These are phyloP conservation scores for Cheilosia vernalis DNA, from an alignment of 2,888 invertebrate species.

Conservation along the genomic window DNA sequence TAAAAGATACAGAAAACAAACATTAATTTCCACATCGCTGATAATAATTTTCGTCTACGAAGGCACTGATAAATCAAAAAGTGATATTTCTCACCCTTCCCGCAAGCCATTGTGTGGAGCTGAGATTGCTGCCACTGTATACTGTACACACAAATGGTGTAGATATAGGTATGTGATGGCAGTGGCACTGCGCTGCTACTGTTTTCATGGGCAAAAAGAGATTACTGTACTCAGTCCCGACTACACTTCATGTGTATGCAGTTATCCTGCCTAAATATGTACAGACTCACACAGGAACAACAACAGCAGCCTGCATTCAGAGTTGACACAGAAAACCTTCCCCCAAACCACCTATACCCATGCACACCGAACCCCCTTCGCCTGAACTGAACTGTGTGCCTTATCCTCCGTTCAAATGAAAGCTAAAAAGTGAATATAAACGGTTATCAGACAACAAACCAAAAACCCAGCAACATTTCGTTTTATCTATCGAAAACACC, in stretches of 20 bases:
- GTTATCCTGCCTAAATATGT: slow-evolving; percentile 70
- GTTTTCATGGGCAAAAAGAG: slow-evolving; percentile 68
- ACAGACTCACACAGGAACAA: slow-evolving; percentile 29
- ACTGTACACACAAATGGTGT: background rate
- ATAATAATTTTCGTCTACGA: slow-evolving; percentile 76
- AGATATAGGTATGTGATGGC: too few species aligned
- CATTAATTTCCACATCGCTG: slow-evolving; percentile 75
- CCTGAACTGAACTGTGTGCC: slow-evolving; percentile 37
- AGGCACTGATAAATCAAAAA: slow-evolving; percentile 75
- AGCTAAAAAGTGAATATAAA: slow-evolving; percentile 76
- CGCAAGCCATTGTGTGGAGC: slow-evolving; percentile 23
- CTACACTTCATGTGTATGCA: slow-evolving; percentile 68
- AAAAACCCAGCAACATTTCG: slow-evolving; percentile 75
- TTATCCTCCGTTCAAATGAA: slow-evolving; percentile 72
- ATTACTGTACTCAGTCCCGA: slow-evolving; percentile 66
- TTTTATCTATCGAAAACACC: slow-evolving; percentile 73
- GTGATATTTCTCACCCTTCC: slow-evolving; percentile 65
- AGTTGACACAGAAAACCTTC: slow-evolving; percentile 70
- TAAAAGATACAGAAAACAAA: slow-evolving; percentile 68
- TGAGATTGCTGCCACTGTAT: slow-evolving; percentile 19
- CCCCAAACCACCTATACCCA: background rate
- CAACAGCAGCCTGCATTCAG: slow-evolving; percentile 56
- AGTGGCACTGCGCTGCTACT: slow-evolving; percentile 5
- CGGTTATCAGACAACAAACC: slow-evolving; percentile 75
- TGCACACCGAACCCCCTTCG: background rate